Evolutionary conservation across 2,888 invertebrate species (phyloP).

Genomic region (Tenthredo livida): DNA sequence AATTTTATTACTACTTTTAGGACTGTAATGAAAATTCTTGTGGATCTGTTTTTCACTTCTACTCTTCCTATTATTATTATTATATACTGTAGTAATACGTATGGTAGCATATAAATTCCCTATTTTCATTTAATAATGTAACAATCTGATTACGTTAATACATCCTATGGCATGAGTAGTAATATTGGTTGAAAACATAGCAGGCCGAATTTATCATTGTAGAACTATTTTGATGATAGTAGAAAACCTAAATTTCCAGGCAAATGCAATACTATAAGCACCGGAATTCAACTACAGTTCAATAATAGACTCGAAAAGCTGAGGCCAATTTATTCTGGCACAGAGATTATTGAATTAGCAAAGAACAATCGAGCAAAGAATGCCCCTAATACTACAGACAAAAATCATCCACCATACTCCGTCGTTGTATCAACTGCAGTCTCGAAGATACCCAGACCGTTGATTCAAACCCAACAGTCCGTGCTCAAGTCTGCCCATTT

Average conservation of each 20-base stretch:
- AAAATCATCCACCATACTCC: background rate
- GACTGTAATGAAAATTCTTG: background rate
- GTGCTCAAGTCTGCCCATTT: slow-evolving; percentile 66
- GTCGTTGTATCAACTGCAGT: slow-evolving; percentile 23
- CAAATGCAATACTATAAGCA: slow-evolving; percentile 55
- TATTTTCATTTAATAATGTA: background rate
- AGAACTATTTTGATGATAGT: background rate
- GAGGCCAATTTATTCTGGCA: background rate
- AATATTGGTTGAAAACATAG: background rate
- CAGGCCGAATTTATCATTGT: background rate
- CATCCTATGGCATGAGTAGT: background rate
- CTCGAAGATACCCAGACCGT: slow-evolving; percentile 47
- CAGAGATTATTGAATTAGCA: background rate
- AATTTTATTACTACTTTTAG: background rate
- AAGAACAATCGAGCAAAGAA: background rate
- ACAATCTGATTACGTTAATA: background rate
- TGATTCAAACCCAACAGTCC: slow-evolving; percentile 58
- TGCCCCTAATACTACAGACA: background rate
- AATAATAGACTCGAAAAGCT: slow-evolving; percentile 41
- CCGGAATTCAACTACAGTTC: slow-evolving; percentile 57
- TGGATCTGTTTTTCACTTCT: slow-evolving; percentile 16
- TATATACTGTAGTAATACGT: background rate
- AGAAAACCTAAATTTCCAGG: slow-evolving; percentile 53
- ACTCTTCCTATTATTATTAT: background rate
- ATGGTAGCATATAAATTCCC: background rate